A percentile compares a stretch with the other conserved stretches of the same genome.
Evolutionary conservation across 2,888 invertebrate genomes (phyloP).

Genomic region (Ephialtes manifestator): DNA sequence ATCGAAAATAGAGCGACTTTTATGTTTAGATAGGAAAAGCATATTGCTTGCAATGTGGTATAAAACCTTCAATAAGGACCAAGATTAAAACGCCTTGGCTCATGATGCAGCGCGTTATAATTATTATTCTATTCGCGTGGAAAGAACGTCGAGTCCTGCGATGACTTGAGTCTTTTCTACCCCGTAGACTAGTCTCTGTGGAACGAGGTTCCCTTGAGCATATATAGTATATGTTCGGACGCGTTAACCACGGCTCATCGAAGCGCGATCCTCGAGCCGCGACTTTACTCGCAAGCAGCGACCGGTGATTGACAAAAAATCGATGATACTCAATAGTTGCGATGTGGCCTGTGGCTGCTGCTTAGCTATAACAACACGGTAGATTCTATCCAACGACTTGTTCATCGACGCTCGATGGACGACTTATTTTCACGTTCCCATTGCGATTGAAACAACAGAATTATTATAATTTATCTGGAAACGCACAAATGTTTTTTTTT

Average conservation of each 20-base stretch:
- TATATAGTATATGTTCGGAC: constrained; percentile 45
- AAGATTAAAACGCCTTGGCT: background rate
- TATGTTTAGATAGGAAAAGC: background rate
- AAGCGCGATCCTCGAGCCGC: constrained; percentile 70
- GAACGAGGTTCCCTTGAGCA: constrained; percentile 29
- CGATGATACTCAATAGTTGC: constrained; percentile 67
- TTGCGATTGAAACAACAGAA: constrained; percentile 1
- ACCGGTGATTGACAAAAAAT: constrained; percentile 73
- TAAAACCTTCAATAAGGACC: background rate
- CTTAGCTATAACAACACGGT: background rate
- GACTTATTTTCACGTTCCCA: constrained; percentile 50
- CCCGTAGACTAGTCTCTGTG: constrained; percentile 28
- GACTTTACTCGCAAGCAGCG: constrained; percentile 72
- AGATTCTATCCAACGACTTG: constrained; percentile 11
- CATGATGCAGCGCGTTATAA: constrained; percentile 20
- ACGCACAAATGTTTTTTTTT: background rate
- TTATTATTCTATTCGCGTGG: constrained; percentile 44
- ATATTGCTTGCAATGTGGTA: background rate
- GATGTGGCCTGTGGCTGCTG: background rate
- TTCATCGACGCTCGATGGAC: constrained; percentile 21
- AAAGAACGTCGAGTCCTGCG: constrained; percentile 30
- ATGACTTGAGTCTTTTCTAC: constrained; percentile 19
- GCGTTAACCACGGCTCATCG: constrained; percentile 74
- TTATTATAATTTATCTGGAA: background rate
- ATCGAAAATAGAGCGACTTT: background rate